Percentiles rank a stretch among this genome's conserved stretches.
Conservation (phyloP, 2,888 invertebrate genomes). For the Merodon equestris region DNA sequence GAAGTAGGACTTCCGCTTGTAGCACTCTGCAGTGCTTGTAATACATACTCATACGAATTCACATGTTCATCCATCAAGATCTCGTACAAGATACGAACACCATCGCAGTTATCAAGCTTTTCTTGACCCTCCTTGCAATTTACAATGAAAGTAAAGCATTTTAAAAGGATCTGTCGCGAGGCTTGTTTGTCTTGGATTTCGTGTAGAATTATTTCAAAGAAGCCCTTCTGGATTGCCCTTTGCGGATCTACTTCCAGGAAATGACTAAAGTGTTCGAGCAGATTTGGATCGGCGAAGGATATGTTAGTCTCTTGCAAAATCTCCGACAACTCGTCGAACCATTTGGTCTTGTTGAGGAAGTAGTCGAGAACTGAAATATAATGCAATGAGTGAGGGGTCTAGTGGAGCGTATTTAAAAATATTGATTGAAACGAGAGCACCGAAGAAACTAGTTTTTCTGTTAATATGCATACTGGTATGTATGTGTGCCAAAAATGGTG, state of each 20-base stretch:
- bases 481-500: too few relatives aligned
- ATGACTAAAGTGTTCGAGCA: conserved; percentile 74
- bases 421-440: too few relatives aligned
- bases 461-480: too few relatives aligned
- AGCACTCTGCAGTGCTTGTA: conserved; percentile 73
- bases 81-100: conserved; percentile 71
- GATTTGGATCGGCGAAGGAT: conserved; percentile 35
- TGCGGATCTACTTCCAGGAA: conserved; percentile 73
- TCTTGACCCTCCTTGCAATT: conserved; percentile 74
- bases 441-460: too few relatives aligned
- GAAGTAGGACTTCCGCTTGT: conserved; percentile 44
- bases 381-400: too few relatives aligned
- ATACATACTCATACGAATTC: conserved; percentile 71
- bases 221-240: conserved; percentile 72
- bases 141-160: conserved; percentile 75
- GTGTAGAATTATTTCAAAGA: conserved; percentile 73
- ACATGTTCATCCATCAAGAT: conserved; percentile 69
- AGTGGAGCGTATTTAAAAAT: too few relatives aligned
- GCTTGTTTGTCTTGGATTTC: conserved; percentile 69
- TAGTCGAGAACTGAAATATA: conserved; percentile 31
- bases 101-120: conserved; percentile 72
- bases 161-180: conserved; percentile 70
- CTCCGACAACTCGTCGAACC: conserved; percentile 8
- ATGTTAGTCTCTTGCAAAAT: not conserved
- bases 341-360: conserved; percentile 31